phyloP scores from a whole-genome alignment of 2,113 vertebrate genomes.

The Phycodurus eques region DNA sequence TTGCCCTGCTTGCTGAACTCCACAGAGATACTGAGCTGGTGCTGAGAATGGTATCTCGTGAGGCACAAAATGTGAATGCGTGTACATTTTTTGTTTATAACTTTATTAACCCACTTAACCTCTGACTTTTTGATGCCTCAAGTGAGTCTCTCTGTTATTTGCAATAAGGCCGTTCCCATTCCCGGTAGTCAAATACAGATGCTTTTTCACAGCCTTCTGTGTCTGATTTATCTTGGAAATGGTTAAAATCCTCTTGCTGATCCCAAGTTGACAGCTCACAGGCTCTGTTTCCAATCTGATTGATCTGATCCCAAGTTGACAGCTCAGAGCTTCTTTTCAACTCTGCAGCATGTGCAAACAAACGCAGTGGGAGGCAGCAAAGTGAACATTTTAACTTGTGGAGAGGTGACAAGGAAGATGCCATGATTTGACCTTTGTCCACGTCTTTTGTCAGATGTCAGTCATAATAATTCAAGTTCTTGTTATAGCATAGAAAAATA shows the following conservation, averaged over 20 bases:
- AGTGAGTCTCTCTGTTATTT: background rate
- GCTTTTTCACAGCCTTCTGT: constrained; percentile 1
- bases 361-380: background rate
- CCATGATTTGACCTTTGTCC: background rate
- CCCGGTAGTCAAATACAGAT: constrained; percentile 1
- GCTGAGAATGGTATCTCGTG: constrained; percentile 22
- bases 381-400: background rate
- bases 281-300: background rate
- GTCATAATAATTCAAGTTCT: background rate
- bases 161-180: background rate
- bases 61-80: background rate
- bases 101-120: constrained; percentile 5
- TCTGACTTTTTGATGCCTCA: background rate
- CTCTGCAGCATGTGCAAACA: background rate
- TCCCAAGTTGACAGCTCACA: background rate
- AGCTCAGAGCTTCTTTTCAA: background rate
- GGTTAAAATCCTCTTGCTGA: background rate
- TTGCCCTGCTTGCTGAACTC: constrained; percentile 52
- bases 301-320: background rate
- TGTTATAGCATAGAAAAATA: background rate
- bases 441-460: background rate
- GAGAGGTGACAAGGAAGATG: background rate
- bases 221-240: constrained; percentile 5
- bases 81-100: background rate
- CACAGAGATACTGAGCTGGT: constrained; percentile 28